A percentile compares a stretch with the other conserved stretches of the same genome.
These are phyloP conservation scores for Anolis carolinensis DNA, from an alignment of 2,113 vertebrate species.

Conservation along the genomic window DNA sequence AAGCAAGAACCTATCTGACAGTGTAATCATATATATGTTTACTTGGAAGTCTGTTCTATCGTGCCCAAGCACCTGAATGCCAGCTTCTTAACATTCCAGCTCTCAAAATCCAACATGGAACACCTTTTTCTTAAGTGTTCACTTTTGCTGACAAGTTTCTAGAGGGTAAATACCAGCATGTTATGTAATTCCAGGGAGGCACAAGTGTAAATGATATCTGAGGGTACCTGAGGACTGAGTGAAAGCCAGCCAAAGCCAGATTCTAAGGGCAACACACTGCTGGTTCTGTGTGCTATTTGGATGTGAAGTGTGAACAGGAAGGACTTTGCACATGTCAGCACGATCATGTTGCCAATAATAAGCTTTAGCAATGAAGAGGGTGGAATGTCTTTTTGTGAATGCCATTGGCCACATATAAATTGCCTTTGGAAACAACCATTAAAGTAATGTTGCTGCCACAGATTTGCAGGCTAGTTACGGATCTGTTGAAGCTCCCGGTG, in stretches of 20 bases:
- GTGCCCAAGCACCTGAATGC: not conserved
- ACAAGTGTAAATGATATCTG: slow-evolving; percentile 5
- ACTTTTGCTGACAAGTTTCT: not conserved
- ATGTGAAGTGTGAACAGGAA: not conserved
- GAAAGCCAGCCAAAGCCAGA: not conserved
- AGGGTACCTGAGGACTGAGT: not conserved
- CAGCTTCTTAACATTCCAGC: not conserved
- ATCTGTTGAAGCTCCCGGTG: too few relatives aligned
- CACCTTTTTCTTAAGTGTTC: not conserved
- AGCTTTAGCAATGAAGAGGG: not conserved
- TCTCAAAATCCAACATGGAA: not conserved
- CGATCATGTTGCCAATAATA: not conserved
- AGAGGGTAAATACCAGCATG: not conserved
- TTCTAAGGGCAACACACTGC: not conserved
- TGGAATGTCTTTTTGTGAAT: not conserved
- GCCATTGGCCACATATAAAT: not conserved
- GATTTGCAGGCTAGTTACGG: too few relatives aligned
- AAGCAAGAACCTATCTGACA: not conserved
- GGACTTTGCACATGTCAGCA: not conserved
- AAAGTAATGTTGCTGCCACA: too few relatives aligned
- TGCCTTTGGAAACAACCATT: too few relatives aligned
- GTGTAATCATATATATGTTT: not conserved
- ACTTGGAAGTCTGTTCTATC: not conserved
- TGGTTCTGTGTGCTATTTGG: not conserved
- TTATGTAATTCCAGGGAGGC: not conserved